Base-by-base conservation (phyloP, 2,888 invertebrate species). In the Abrostola triplasia region DNA sequence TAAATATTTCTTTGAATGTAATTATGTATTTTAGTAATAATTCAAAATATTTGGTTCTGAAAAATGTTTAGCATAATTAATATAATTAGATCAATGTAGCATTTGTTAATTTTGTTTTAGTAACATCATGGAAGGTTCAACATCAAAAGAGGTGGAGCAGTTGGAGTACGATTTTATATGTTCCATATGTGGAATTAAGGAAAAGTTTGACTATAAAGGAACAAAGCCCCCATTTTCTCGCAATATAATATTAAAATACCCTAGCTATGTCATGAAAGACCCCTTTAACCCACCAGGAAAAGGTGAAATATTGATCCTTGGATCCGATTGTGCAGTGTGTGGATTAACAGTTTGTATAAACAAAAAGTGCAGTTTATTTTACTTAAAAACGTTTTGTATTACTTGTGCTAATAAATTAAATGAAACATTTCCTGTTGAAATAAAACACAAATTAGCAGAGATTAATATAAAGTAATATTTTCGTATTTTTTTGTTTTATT, bases 211-310 rank as follows among this genome's bases (percentile, higher is more conserved):
- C 76, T 98, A 97, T 84, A 97, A 96, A 88, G 98, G 98, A 35
- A 94, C 89, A 11, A 95, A 95, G 67, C 97, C 98, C 36, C 96
- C 97, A 5, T 98, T 97, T 87, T 95, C 96, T 2, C 96, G 96
- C 72, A 95, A 96, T 63, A 92, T 97, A 44, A 88, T 92, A 41
- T 95, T 98, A 60, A 92, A 95, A 74, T 97, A 98, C 85, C 96
- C 97, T 40, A 96, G 96, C 68, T 98, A 97, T 88, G 90, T 98
- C 0, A 97, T 97, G 96, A 97, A 97, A 83, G 98, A 98, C 91
- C 98, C 98, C 0, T 98, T 98, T 84, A 95, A 96, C 80, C 95
- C 97, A 1, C 96, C 96, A 6, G 96, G 96, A 60, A 96, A 95
- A 85, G 96, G 97, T n/a, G 97, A 98, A 88, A 96, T 96, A 81